phyloP scores from a whole-genome alignment of 2,113 vertebrate species.

The Alethe castanea region DNA sequence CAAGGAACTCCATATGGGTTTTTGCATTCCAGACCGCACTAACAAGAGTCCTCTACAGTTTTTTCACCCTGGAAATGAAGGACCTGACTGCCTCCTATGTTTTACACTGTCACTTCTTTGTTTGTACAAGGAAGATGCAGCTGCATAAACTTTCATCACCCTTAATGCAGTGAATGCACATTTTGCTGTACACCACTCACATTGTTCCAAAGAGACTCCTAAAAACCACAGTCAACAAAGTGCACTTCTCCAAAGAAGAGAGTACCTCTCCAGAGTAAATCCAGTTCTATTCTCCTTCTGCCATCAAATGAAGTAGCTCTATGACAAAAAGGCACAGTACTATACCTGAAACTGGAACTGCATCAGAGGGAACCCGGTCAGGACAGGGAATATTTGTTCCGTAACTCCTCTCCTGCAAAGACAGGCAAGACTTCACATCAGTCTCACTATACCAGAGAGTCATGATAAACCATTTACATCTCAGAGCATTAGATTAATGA shows the following conservation, averaged over 20 bases:
- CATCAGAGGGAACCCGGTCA: constrained; percentile 46
- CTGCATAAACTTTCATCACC: background rate
- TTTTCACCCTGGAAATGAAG: background rate
- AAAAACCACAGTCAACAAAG: background rate
- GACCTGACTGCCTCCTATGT: background rate
- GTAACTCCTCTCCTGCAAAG: constrained; percentile 54
- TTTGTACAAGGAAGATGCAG: background rate
- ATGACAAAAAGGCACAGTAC: background rate
- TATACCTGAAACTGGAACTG: constrained; percentile 71
- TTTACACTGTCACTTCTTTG: background rate
- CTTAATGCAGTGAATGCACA: background rate
- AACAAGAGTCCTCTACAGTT: background rate
- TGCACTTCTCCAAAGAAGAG: background rate
- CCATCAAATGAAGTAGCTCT: background rate
- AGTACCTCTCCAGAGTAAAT: background rate
- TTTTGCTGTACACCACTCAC: background rate
- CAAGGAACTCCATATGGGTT: background rate
- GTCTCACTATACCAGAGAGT: background rate
- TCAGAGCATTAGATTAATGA: background rate
- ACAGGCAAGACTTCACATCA: background rate
- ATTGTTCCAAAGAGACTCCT: background rate
- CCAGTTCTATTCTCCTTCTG: background rate
- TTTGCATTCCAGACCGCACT: background rate
- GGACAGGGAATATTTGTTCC: constrained; percentile 52
- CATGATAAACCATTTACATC: background rate